Percentiles rank a stretch among this genome's conserved stretches.
phyloP scores from a whole-genome alignment of 1,140 invertebrate genomes.

The Heliothis virescens region DNA sequence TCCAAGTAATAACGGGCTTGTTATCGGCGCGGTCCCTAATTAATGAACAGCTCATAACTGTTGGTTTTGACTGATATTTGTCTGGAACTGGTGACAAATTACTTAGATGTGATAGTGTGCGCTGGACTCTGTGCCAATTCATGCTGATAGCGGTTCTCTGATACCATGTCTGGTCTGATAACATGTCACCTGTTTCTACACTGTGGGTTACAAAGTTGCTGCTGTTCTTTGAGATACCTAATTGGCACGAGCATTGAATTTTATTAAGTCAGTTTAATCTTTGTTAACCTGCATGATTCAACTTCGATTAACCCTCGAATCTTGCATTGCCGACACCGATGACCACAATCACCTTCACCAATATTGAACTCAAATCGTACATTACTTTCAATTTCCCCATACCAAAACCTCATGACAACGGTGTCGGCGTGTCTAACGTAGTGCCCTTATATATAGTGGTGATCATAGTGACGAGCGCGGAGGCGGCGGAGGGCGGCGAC shows the following conservation, averaged over 20 bases:
- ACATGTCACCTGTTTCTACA: background rate
- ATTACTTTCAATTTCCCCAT: too few relatives aligned
- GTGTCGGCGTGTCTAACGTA: background rate
- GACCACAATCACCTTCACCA: background rate
- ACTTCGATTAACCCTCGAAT: too few relatives aligned
- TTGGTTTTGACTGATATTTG: slow-evolving; percentile 38
- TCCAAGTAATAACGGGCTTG: slow-evolving; percentile 16
- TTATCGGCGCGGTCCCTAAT: slow-evolving; percentile 20
- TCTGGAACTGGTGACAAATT: slow-evolving; percentile 50
- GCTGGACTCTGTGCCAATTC: slow-evolving; percentile 54
- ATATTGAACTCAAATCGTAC: background rate
- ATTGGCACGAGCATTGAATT: background rate
- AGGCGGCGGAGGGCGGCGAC: slow-evolving; percentile 57
- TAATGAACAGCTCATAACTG: slow-evolving; percentile 20
- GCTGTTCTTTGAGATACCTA: background rate
- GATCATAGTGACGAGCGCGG: slow-evolving; percentile 80
- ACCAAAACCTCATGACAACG: too few relatives aligned
- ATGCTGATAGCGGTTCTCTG: slow-evolving; percentile 18
- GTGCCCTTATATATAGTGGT: slow-evolving; percentile 68
- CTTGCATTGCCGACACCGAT: background rate
- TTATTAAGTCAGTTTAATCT: too few relatives aligned
- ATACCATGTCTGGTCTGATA: background rate
- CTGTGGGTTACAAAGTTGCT: background rate
- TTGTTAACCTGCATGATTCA: too few relatives aligned
- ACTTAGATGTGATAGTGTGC: slow-evolving; percentile 31